Evolutionary conservation across 2,888 invertebrate species (phyloP).

Genomic region (Altica lythri): DNA sequence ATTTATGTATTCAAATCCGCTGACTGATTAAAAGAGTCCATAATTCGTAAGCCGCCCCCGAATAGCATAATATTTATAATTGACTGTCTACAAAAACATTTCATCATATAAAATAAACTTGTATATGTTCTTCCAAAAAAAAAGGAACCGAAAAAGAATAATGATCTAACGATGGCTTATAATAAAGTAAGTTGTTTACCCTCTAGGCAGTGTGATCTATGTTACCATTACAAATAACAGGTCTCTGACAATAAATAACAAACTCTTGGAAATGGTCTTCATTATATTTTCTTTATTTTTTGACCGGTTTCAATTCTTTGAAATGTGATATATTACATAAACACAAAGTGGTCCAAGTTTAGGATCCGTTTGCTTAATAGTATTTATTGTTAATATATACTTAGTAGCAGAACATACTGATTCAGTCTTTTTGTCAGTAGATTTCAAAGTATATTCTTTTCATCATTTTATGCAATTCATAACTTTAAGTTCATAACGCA

Average conservation of each 20-base stretch:
- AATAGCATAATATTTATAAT: constrained; percentile 29
- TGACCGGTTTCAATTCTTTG: constrained; percentile 23
- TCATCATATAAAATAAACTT: constrained; percentile 25
- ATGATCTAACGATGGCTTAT: constrained; percentile 30
- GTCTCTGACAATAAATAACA: constrained; percentile 32
- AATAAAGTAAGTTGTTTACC: constrained; percentile 36
- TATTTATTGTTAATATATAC: too few species aligned
- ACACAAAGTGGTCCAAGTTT: neutral
- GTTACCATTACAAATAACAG: constrained; percentile 34
- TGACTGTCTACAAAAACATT: constrained; percentile 27
- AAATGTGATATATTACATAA: constrained; percentile 21
- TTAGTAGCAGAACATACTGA: too few species aligned
- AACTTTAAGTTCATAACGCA: too few species aligned
- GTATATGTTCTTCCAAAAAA: constrained; percentile 20
- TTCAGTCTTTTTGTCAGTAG: too few species aligned
- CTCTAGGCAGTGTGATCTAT: constrained; percentile 32
- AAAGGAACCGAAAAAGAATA: constrained; percentile 21
- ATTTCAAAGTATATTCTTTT: too few species aligned
- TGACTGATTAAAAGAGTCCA: constrained; percentile 24
- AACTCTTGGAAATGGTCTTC: constrained; percentile 32
- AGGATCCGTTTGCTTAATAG: neutral
- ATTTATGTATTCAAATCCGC: constrained; percentile 28
- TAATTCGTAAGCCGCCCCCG: constrained; percentile 22
- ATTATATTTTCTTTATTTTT: constrained; percentile 29
- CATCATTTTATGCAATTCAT: too few species aligned